Evolutionary conservation across 2,113 vertebrate genomes (phyloP).

Genomic region (Rutilus rutilus): DNA sequence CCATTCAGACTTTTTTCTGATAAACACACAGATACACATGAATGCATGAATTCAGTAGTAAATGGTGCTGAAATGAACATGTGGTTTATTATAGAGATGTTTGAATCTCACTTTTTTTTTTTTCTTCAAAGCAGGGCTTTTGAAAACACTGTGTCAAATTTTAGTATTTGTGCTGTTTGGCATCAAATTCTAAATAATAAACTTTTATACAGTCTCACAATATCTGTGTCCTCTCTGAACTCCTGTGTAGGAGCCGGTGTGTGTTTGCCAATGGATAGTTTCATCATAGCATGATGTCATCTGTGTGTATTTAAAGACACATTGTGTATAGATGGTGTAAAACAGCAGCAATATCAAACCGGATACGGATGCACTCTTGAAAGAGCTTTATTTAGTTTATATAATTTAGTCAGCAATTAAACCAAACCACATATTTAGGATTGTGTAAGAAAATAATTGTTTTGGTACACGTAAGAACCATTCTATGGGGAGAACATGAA

Average conservation of each 20-base stretch:
- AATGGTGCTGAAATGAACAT: not conserved
- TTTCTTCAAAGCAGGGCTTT: slow-evolving; percentile 9
- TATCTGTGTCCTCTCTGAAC: not conserved
- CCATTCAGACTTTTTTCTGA: not conserved
- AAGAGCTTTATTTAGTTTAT: not conserved
- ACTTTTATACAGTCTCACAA: slow-evolving; percentile 23
- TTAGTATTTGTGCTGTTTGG: not conserved
- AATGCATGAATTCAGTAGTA: not conserved
- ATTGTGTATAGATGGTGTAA: not conserved
- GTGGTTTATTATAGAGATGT: not conserved
- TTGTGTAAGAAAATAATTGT: not conserved
- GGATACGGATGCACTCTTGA: not conserved
- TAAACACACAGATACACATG: not conserved
- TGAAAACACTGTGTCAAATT: slow-evolving; percentile 31
- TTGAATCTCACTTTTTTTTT: not conserved
- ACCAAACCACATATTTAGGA: too few species aligned
- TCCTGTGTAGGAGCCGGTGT: not conserved
- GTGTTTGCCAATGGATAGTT: not conserved
- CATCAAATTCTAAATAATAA: slow-evolving; percentile 12
- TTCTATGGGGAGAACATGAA: too few species aligned
- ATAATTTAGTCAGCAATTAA: not conserved
- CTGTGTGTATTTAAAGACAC: not conserved
- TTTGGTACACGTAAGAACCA: too few species aligned
- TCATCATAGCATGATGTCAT: not conserved
- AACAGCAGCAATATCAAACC: not conserved